Evolutionary conservation across 2,888 invertebrate species (phyloP), one percentile per base, ranked within the genome.

Genomic region (Halocaridina rubra): DNA sequence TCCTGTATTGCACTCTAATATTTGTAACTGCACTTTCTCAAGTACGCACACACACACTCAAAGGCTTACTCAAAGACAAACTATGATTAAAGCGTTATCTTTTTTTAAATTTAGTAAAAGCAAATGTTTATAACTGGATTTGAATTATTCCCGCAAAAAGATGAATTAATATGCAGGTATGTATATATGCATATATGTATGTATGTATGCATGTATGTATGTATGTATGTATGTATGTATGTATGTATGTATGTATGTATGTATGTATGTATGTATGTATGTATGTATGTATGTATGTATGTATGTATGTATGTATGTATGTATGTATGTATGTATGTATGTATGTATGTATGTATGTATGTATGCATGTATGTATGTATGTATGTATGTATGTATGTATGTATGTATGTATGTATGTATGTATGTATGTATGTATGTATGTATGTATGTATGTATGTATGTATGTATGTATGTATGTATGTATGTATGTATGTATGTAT

Each of bases 181-280:
- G 69, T 69, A 69, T 69, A 69, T 27, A 69, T 27, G 27, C n/a
- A 69, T 27, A 69, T 27, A 69, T 27, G 27, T 27, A 69, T 69
- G 27, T 69, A 69, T 69, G 27, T 19, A 69, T 69, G 27, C 27
- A 69, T 69, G 27, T 27, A 69, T 27, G n/a, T 27, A 29, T 27
- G 27, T 19, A 27, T 27, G 27, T 29, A 69, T 69, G n/a, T 69
- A 27, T 19, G 27, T 69, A 69, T 69, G 27, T 69, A 69, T 27
- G 27, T 69, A 69, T 27, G 27, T 69, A 69, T 27, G 27, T 69
- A 29, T 69, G n/a, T 69, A 29, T 69, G n/a, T 69, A 29, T 69
- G n/a, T 69, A 29, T 69, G n/a, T 69, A 29, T 69, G n/a, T 69
- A 29, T 69, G n/a, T 69, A 29, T 69, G n/a, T 69, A 29, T 69